Evolutionary conservation across 2,797 vertebrate species (phyloP), one percentile per base, ranked within the genome.

Genomic region (Sebastolobus alascanus): DNA sequence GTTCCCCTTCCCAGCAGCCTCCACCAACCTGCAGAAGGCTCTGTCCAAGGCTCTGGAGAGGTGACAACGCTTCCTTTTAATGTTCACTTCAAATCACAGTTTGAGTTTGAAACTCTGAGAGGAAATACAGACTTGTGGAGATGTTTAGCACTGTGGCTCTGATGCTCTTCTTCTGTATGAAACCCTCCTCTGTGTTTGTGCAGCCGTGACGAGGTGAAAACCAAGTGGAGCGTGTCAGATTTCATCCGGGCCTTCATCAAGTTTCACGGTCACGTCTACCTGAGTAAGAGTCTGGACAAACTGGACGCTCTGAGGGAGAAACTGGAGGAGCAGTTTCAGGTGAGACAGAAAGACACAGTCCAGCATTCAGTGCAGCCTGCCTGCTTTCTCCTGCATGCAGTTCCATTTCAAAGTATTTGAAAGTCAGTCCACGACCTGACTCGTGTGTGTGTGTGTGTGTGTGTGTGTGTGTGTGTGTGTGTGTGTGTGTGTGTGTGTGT

Each of bases 11-110:
- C 99, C 99, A 85, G 99, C 99, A 72, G 99, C 99, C 83, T 99
- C 98, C 93, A 99, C 99, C 86, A 99, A 99, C 92, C 95, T 99
- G 91, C 98, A 99, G 94, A 99, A 99, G 95, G 99, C 98, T 64
- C 97, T 99, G 96, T 98, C 98, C 92, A 99, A 99, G 96, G 98
- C 98, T 87, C 96, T 99, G 93, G 99, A 99, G 95, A 99, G 98
- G 65, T 55, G 54, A 55, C 8, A 22, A 43, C 13, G 40, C 2
- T 43, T 43, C 14, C 46, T 3, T 20, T 50, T 20, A 50, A 18
- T 50, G 18, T 50, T 6, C 35, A 37, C 6, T 37, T 7, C 7
- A 50, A 50, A 18, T 50, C 46, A 50, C 37, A 38, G 7, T 37
- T 50, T 20, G 46, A 31, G 37, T 22, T 64, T 38, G 33, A 4